A percentile compares a stretch with the other conserved stretches of the same genome.
Conservation (phyloP, 2,888 invertebrate species). For the Noctua janthe region DNA sequence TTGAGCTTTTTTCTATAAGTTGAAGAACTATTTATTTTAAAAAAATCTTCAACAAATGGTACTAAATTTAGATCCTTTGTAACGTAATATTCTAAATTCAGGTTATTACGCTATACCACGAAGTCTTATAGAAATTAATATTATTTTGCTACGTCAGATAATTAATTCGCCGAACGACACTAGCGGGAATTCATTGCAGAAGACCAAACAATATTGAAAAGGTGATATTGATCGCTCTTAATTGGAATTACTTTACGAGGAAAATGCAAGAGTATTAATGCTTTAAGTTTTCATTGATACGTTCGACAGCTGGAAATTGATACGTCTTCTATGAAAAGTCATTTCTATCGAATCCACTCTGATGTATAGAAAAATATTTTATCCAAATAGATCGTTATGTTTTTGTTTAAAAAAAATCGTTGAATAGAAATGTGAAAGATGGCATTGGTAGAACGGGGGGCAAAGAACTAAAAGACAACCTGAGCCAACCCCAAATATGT, state of each 20-base stretch:
- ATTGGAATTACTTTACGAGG: neutral
- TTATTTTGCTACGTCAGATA: neutral
- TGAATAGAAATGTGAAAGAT: too few relatives aligned
- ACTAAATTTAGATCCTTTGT: neutral
- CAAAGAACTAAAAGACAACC: too few relatives aligned
- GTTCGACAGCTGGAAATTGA: too few relatives aligned
- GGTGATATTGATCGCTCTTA: neutral
- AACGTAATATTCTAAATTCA: neutral
- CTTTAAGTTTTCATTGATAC: too few relatives aligned
- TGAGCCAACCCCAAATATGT: neutral
- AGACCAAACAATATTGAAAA: conserved; percentile 27
- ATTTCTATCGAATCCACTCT: too few relatives aligned
- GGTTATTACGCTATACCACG: neutral
- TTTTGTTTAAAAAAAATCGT: too few relatives aligned
- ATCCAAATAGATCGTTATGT: too few relatives aligned
- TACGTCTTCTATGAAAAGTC: too few relatives aligned
- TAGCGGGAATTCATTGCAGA: conserved; percentile 2
- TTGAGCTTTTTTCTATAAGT: neutral
- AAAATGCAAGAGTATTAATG: neutral
- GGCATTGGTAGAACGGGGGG: too few relatives aligned
- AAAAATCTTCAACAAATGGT: neutral
- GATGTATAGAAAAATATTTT: too few relatives aligned
- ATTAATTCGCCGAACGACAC: conserved; percentile 12
- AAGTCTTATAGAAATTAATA: neutral
- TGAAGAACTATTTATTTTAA: neutral